Conservation (phyloP, 1,140 invertebrate species). For the Lordiphosa collinella region DNA sequence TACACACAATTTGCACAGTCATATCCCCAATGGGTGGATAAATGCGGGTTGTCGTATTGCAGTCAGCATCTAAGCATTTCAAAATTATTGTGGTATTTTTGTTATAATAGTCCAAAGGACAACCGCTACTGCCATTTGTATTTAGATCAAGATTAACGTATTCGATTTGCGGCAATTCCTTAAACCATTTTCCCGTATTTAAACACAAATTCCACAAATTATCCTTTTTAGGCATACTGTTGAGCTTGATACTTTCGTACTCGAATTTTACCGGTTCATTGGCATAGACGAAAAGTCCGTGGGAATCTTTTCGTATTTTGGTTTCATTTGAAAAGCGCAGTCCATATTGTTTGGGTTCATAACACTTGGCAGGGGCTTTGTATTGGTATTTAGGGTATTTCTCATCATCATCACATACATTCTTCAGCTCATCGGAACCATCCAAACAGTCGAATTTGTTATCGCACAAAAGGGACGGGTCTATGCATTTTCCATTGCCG, state of each 20-base stretch:
- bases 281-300: slow-evolving; percentile 8
- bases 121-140: slow-evolving; percentile 22
- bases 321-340: not conserved
- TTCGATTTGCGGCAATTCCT: not conserved
- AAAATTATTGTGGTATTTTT: not conserved
- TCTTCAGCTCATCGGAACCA: slow-evolving; percentile 16
- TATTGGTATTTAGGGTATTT: not conserved
- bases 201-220: slow-evolving; percentile 24
- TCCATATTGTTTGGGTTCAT: not conserved
- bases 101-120: slow-evolving; percentile 19
- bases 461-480: not conserved
- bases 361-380: not conserved
- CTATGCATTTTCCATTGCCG: slow-evolving; percentile 11
- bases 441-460: too few species aligned
- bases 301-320: not conserved
- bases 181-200: slow-evolving; percentile 1
- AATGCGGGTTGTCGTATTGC: too few species aligned
- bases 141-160: not conserved
- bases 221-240: rapidly evolving
- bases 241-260: not conserved
- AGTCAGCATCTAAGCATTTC: rapidly evolving
- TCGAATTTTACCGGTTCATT: slow-evolving; percentile 5
- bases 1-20: slow-evolving; percentile 3
- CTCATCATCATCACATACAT: not conserved
- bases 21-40: slow-evolving; percentile 4